phyloP scores from a whole-genome alignment of 2,113 vertebrate species.

The Ciconia stormi region DNA sequence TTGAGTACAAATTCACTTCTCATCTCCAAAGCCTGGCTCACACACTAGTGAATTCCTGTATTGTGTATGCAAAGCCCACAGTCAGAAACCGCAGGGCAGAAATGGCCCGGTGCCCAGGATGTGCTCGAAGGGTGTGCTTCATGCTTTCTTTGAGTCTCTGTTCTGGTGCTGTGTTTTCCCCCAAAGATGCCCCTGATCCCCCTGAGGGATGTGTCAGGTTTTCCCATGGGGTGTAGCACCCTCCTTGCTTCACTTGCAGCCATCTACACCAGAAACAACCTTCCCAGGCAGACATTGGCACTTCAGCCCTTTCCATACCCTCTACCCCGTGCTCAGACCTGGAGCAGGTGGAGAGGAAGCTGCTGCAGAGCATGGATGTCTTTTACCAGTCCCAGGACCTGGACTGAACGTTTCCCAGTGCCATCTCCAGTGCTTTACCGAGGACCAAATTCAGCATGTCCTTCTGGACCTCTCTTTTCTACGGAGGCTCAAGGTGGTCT shows the following conservation, averaged over 20 bases:
- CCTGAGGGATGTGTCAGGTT: neutral
- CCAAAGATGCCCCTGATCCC: neutral
- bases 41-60: neutral
- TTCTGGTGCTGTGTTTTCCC: neutral
- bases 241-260: neutral
- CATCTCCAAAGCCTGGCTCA: neutral
- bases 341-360: neutral
- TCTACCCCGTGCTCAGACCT: neutral
- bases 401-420: neutral
- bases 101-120: neutral
- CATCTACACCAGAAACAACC: neutral
- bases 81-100: neutral
- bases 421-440: neutral
- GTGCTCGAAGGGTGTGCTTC: neutral
- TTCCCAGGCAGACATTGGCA: accelerated
- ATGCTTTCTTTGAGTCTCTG: neutral
- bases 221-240: neutral
- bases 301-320: neutral
- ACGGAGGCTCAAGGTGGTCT: neutral
- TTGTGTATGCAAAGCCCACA: neutral
- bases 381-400: neutral
- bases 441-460: neutral
- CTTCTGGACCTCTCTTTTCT: neutral
- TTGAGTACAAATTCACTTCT: constrained; percentile 33
- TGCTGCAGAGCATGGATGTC: neutral